Evolutionary conservation across 2,797 vertebrate species (phyloP), one percentile per base, ranked within the genome.

Genomic region (Melanotaenia trifasciata): DNA sequence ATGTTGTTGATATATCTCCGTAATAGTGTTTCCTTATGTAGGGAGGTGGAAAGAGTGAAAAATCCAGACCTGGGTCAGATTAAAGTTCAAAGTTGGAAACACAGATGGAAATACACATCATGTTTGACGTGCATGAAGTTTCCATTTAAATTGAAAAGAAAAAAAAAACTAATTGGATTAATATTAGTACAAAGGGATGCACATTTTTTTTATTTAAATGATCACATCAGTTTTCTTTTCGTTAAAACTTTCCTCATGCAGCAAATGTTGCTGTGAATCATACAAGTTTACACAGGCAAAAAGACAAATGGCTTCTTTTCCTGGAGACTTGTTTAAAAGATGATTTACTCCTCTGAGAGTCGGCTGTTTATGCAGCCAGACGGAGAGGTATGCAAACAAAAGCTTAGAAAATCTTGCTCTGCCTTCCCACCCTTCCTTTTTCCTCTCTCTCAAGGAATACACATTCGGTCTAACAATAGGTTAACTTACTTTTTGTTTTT

Each of bases 311-410:
- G 33, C 51, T 64, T 24, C 4, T 4, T 86, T 58, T 67, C 79
- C 83, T 54, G 65, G 58, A 65, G 56, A 58, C 57, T 80, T 76
- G 71, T 79, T 80, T 76, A 80, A 86, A 58, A 54, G 66, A 56
- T 79, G 84, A 87, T 90, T 87, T 83, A 87, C 80, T 87, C 67
- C 84, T 84, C 72, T 1, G 26, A 70, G 58, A 78, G 76, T 80
- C 78, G 80, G 64, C 60, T 86, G 85, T 91, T 92, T 89, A 88
- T 87, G 51, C 76, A 86, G 63, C 72, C 79, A 35, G 67, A 75
- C 74, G 64, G 76, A 85, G 75, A 86, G 74, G 69, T 81, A 89
- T 87, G 79, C 81, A 92, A 90, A 93, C 90, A 92, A 90, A 90
- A 90, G 83, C 74, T 81, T 79, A 82, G 77, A 90, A 90, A 90